phyloP scores from a whole-genome alignment of 2,113 vertebrate genomes.

The Gulo gulo region DNA sequence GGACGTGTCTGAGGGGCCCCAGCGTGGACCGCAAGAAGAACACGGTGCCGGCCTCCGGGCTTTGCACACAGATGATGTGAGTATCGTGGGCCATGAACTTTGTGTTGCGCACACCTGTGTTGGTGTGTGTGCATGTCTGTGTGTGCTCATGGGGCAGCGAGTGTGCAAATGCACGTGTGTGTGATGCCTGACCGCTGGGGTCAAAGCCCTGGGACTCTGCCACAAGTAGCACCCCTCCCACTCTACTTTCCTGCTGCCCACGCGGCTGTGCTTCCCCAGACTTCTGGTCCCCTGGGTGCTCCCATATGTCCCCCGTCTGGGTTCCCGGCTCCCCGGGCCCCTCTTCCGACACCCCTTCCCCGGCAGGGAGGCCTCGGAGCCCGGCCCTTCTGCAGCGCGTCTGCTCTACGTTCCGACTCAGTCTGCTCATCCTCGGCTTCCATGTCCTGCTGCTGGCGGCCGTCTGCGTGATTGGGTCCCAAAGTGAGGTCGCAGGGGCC shows the following conservation, averaged over 20 bases:
- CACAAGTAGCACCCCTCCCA: too few relatives aligned
- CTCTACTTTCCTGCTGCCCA: neutral
- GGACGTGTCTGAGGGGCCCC: neutral
- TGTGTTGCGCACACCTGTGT: neutral
- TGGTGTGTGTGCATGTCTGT: neutral
- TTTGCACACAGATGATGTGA: neutral
- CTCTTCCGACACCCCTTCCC: neutral
- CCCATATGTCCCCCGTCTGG: neutral
- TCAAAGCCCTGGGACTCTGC: neutral
- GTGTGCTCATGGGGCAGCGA: neutral
- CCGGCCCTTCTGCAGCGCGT: neutral
- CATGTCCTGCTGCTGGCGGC: slow-evolving; percentile 57
- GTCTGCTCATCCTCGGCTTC: slow-evolving; percentile 51
- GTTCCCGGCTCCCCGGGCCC: fast-evolving
- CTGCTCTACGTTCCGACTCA: slow-evolving; percentile 24
- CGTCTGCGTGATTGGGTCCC: slow-evolving; percentile 43
- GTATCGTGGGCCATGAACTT: neutral
- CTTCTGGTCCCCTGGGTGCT: neutral
- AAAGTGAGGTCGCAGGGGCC: slow-evolving; percentile 56
- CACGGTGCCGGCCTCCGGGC: neutral
- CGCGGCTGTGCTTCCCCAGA: neutral
- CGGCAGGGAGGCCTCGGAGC: neutral
- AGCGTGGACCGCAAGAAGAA: neutral
- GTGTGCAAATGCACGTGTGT: neutral
- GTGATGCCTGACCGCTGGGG: neutral